Evolutionary conservation across 2,113 vertebrate species (phyloP).

Genomic region (Salvelinus alpinus): DNA sequence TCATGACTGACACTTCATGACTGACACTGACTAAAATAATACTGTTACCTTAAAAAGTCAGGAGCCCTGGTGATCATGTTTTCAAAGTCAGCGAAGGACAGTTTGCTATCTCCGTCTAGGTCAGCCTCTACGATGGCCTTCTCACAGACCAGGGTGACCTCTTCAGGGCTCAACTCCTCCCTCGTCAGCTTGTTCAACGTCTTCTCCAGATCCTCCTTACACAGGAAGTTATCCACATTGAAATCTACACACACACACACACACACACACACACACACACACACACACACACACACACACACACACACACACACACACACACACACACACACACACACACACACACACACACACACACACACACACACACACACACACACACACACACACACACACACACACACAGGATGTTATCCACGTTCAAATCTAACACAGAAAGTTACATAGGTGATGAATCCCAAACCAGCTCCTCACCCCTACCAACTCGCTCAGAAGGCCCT

Average conservation of each 20-base stretch:
- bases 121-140: conserved; percentile 96
- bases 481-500: too few relatives aligned
- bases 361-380: too few relatives aligned
- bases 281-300: not conserved
- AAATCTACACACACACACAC: conserved; percentile 78
- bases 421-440: too few relatives aligned
- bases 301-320: not conserved
- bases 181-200: conserved; percentile 92
- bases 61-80: conserved; percentile 98
- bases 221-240: conserved; percentile 98
- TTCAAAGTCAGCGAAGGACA: conserved; percentile 93
- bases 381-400: not conserved
- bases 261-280: not conserved
- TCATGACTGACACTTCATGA: too few relatives aligned
- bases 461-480: too few relatives aligned
- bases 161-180: conserved; percentile 91
- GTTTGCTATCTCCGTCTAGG: conserved; percentile 92
- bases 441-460: too few relatives aligned
- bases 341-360: not conserved
- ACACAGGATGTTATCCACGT: not conserved
- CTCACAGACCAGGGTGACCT: conserved; percentile 90
- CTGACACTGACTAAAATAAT: not conserved
- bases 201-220: conserved; percentile 91
- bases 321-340: too few relatives aligned
- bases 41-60: conserved; percentile 91